Evolutionary conservation across 2,113 vertebrate genomes (phyloP), one percentile per base, ranked within the genome.

Genomic region (Planiliza haematocheilus): DNA sequence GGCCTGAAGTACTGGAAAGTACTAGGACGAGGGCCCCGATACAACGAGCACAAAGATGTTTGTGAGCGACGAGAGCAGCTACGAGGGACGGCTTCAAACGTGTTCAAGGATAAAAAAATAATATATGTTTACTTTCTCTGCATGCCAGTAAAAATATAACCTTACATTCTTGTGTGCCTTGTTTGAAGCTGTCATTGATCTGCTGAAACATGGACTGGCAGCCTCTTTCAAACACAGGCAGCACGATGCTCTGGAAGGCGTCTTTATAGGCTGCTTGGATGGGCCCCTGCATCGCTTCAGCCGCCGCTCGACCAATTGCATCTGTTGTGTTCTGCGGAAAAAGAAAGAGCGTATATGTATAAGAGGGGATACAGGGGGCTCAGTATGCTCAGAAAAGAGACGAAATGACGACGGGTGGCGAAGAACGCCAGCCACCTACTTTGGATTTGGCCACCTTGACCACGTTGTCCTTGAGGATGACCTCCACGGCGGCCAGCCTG

Each of bases 121-220:
- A 30, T 30, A 30, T 5, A 30, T 30, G 5, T 30, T 2, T 30
- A 30, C 24, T 30, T 30, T 30, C 24, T 30, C 3, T 30, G 24
- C 24, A 30, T 30, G 24, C 5, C 24, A 30, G 24, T 30, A 30
- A 30, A 30, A 30, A 30, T 5, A 30, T 30, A 37, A 48, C 11
- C 87, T 95, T 93, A 99, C 98, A 99, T 86, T 99, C 98, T 53
- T 97, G 95, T 0, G 98, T 99, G 69, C 98, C 98, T 88, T 97
- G 95, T 73, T 97, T 97, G 91, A 99, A 99, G 91, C 96, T 99
- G 88, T 98, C 96, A 18, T 99, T 99, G 92, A 99, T 99, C 70
- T 99, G 98, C 87, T 99, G 97, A 88, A 99, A 99, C 97, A 99
- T 99, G 82, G 97, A 96, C 92, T 99, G 98, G 84, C 97, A 99